phyloP scores from a whole-genome alignment of 2,113 vertebrate species.

The Odocoileus hemionus region DNA sequence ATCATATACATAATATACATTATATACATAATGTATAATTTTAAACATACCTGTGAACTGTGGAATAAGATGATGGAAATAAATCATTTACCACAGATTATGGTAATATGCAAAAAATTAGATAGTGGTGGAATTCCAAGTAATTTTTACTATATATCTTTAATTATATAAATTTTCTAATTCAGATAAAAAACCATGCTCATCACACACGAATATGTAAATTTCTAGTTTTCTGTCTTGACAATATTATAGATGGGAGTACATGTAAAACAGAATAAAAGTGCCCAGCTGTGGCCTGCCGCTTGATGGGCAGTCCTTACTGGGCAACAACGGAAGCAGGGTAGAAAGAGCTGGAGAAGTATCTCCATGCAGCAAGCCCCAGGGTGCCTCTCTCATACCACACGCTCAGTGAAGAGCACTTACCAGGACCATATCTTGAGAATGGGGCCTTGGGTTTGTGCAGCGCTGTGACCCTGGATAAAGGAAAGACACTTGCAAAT shows the following conservation, averaged over 20 bases:
- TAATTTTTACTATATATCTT: not conserved
- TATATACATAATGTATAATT: not conserved
- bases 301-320: not conserved
- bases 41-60: not conserved
- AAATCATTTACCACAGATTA: not conserved
- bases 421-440: not conserved
- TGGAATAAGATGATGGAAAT: not conserved
- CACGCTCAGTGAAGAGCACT: not conserved
- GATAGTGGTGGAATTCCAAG: not conserved
- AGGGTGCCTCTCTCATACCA: no score
- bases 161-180: not conserved
- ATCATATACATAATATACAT: not conserved
- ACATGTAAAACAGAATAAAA: not conserved
- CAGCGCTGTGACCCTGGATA: not conserved
- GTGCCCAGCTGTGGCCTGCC: not conserved
- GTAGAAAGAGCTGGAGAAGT: not conserved
- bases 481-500: not conserved
- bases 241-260: not conserved
- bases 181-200: not conserved
- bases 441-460: not conserved
- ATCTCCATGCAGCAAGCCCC: not conserved
- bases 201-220: not conserved
- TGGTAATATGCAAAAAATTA: not conserved
- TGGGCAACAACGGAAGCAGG: not conserved
- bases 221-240: not conserved